Conservation (phyloP, 2,113 vertebrate genomes). For the Archocentrus centrarchus region DNA sequence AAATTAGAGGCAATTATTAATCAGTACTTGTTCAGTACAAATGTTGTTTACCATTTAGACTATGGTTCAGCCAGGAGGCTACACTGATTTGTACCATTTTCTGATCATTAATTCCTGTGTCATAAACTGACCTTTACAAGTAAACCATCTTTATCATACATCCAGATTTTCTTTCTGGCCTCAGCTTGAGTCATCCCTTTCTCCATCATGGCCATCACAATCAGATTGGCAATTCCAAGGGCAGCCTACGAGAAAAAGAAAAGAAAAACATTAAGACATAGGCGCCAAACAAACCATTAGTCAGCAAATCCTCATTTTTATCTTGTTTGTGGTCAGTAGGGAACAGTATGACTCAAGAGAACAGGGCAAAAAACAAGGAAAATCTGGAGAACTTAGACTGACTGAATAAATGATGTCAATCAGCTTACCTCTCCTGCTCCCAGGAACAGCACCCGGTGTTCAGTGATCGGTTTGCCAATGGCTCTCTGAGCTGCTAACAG, state of each 20-base stretch:
- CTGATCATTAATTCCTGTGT: constrained; percentile 75
- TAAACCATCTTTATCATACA: constrained; percentile 93
- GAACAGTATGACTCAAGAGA: background rate
- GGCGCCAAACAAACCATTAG: background rate
- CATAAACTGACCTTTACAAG: constrained; percentile 85
- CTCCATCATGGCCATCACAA: constrained; percentile 96
- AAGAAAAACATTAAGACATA: background rate
- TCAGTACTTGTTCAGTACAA: background rate
- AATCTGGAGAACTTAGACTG: background rate
- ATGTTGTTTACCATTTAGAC: background rate
- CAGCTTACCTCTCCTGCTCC: constrained; percentile 93
- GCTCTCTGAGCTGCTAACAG: constrained; percentile 90
- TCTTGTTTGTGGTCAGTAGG: background rate
- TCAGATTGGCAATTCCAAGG: constrained; percentile 96
- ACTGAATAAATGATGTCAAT: background rate
- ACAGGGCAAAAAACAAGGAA: background rate
- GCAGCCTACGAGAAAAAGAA: constrained; percentile 83
- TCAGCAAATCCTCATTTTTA: background rate
- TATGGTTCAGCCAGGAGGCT: constrained; percentile 27
- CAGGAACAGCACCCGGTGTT: constrained; percentile 93
- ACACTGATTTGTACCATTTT: constrained; percentile 71
- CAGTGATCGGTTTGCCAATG: constrained; percentile 86
- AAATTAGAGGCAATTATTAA: background rate
- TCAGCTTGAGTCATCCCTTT: constrained; percentile 83
- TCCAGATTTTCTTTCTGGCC: constrained; percentile 90